These are phyloP conservation scores for Toxostoma redivivum DNA, from an alignment of 2,113 vertebrate species.

Conservation along the genomic window DNA sequence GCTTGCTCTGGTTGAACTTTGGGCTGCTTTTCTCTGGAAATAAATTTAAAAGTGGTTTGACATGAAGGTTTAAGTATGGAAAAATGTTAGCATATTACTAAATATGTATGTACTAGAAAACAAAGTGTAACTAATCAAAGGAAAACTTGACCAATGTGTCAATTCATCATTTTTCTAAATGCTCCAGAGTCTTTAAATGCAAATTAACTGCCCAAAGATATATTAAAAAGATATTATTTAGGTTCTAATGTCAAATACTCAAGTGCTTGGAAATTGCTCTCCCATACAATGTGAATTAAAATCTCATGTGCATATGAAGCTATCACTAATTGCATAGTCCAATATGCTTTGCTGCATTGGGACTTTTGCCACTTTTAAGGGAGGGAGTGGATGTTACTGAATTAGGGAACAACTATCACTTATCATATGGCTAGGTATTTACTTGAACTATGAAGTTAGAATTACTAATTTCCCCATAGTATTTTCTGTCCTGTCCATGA, in stretches of 20 bases:
- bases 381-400: not conserved
- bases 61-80: constrained; percentile 23
- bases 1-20: constrained; percentile 48
- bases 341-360: not conserved
- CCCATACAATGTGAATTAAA: not conserved
- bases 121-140: constrained; percentile 11
- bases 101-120: constrained; percentile 32
- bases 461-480: not conserved
- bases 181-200: constrained; percentile 17
- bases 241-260: constrained; percentile 30
- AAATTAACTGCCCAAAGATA: constrained; percentile 9
- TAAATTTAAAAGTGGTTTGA: constrained; percentile 50
- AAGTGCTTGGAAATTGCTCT: not conserved
- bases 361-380: constrained; percentile 2
- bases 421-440: not conserved
- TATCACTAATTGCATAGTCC: not conserved
- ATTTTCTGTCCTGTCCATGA: not conserved
- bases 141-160: not conserved
- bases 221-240: not conserved
- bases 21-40: constrained; percentile 47
- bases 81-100: constrained; percentile 14
- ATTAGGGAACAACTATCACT: not conserved
- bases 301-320: not conserved
- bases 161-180: not conserved
- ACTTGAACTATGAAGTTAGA: not conserved